Percentiles rank a stretch among this genome's conserved stretches.
Conservation (phyloP, 2,797 vertebrate species). For the Capromys pilorides region DNA sequence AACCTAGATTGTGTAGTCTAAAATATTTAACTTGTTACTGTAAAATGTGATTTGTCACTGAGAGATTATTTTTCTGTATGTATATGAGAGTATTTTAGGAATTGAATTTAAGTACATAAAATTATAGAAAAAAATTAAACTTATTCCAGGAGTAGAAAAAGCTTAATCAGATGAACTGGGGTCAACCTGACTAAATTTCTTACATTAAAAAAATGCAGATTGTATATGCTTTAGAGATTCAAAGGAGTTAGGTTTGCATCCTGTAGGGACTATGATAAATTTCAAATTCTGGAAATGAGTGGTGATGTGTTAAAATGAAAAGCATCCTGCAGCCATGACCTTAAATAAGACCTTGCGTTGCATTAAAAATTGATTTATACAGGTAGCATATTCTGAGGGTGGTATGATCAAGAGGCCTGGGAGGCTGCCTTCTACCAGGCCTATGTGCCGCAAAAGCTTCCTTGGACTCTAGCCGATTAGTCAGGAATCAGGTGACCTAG, state of each 20-base stretch:
- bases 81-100: slow-evolving; percentile 82
- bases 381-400: neutral
- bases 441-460: neutral
- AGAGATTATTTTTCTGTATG: slow-evolving; percentile 85
- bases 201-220: slow-evolving; percentile 52
- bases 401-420: neutral
- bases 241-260: neutral
- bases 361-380: neutral
- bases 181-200: slow-evolving; percentile 67
- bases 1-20: slow-evolving; percentile 67
- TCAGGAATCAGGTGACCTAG: neutral
- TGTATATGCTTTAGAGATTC: slow-evolving; percentile 55
- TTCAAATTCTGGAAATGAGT: neutral
- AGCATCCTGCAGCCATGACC: neutral
- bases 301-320: neutral
- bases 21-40: slow-evolving; percentile 77
- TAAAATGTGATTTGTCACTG: slow-evolving; percentile 76
- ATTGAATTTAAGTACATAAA: slow-evolving; percentile 81
- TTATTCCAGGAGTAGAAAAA: slow-evolving; percentile 67
- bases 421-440: neutral
- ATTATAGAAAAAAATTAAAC: slow-evolving; percentile 68
- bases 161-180: slow-evolving; percentile 53
- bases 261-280: neutral
- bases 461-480: neutral
- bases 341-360: neutral